Evolutionary conservation across 1,140 invertebrate genomes (phyloP), one percentile per base, ranked within the genome.

Genomic region (Brachionus angularis): DNA sequence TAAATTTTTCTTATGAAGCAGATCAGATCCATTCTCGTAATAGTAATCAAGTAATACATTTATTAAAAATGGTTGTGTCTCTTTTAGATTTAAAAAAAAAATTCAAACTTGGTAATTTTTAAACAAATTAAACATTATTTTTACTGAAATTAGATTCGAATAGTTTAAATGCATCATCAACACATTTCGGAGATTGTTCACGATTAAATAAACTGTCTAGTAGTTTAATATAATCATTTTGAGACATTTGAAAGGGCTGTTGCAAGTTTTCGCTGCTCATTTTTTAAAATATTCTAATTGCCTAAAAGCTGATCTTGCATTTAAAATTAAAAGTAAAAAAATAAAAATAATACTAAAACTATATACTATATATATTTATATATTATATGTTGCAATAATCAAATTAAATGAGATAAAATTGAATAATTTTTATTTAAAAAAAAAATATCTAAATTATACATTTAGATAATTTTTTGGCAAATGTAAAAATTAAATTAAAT

Each of bases 181-280:
- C 12, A 39, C 3, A 16, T 14, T 14, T 25, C 23, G 33, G 21
- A 23, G 53, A 58, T 42, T 27, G 33, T 3, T 58, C 53, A 25
- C 33, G 23, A 39, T 58, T 5, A 58, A 58, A 58, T 12, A 58
- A 34, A 25, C 7, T 58, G 16, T 58, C 53, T 18, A 58, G 25
- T 21, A 58, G n/a, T 36, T 58, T 58, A 23, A 58, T 5, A 23
- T 21, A 58, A 36, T 58, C 53, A 39, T 25, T 36, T 21, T 58
- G 18, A 2, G 53, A 58, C 39, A 42, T 42, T 58, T 16, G 31
- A 39, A 18, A 39, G 12, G 12, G 36, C n/a, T 58, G 53, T 36
- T 58, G 53, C 16, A 25, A 23, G 39, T 39, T 58, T 58, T 58
- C 53, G 27, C 18, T 39, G 39, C 53, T 58, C 53, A 58, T 58